Evolutionary conservation across 2,113 vertebrate species (phyloP).

Genomic region (Origma solitaria): DNA sequence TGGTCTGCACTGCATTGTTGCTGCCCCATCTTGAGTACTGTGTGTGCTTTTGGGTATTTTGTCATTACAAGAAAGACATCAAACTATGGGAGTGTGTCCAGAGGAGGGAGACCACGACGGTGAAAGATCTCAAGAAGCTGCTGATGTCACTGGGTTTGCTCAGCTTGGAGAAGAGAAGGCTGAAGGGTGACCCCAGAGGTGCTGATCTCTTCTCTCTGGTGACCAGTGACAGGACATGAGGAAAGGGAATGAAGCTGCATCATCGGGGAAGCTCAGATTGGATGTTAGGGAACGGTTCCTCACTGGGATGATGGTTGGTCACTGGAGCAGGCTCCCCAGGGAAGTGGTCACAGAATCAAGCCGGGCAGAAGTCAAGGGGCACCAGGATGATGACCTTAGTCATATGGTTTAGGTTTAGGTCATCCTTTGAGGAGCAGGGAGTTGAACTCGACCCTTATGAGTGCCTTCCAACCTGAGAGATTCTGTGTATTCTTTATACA

Average conservation of each 20-base stretch:
- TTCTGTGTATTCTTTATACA: background rate
- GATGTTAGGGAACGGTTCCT: background rate
- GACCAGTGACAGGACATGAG: background rate
- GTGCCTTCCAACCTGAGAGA: background rate
- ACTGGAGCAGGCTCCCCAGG: background rate
- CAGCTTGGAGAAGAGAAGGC: background rate
- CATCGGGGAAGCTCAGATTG: background rate
- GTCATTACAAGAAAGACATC: background rate
- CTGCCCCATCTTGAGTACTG: accelerated
- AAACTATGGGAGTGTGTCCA: background rate
- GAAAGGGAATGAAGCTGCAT: background rate
- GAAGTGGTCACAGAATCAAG: accelerated
- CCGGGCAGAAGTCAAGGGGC: background rate
- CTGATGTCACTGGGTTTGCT: background rate
- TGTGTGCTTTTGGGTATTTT: background rate
- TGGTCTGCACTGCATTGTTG: background rate
- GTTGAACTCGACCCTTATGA: accelerated
- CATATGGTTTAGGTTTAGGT: background rate
- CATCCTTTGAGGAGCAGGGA: background rate
- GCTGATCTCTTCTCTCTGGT: background rate
- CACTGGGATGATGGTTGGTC: background rate
- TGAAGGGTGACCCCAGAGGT: background rate
- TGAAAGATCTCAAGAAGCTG: background rate
- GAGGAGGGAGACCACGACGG: background rate
- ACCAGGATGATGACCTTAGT: accelerated